These are phyloP conservation scores for Actias luna DNA, from an alignment of 2,888 invertebrate species.

Conservation along the genomic window DNA sequence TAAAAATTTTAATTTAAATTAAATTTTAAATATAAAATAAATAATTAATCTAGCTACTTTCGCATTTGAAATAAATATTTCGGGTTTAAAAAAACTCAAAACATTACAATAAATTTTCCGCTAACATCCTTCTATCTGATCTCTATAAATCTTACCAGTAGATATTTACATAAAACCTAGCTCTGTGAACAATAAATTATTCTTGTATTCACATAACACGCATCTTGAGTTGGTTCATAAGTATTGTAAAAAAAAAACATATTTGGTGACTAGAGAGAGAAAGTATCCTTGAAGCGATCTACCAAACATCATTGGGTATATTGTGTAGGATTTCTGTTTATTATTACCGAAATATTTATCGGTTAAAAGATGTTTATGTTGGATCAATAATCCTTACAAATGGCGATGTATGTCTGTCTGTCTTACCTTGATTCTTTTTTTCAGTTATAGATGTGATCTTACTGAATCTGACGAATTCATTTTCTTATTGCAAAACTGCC, in stretches of 20 bases:
- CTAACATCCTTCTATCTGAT: conserved; percentile 1
- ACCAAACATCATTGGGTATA: neutral
- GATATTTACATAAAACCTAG: neutral
- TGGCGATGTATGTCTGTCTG: no score
- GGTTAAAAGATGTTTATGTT: neutral
- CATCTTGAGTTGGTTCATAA: neutral
- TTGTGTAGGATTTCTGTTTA: conserved; percentile 4
- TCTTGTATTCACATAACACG: no score
- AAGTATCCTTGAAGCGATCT: conserved; percentile 3
- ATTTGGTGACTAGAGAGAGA: conserved; percentile 1
- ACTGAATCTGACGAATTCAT: no score
- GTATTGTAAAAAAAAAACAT: neutral
- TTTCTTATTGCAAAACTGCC: no score
- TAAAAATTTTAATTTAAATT: no score
- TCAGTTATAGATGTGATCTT: no score
- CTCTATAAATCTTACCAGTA: conserved; percentile 2
- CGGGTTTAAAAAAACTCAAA: neutral
- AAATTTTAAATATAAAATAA: no score
- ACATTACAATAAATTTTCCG: neutral
- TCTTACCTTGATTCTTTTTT: no score
- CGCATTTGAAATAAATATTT: neutral
- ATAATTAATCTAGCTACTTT: no score
- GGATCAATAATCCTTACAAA: neutral
- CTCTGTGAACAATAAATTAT: conserved; percentile 1
- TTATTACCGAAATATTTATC: conserved; percentile 1